Evolutionary conservation across 2,888 invertebrate species (phyloP), one percentile per base, ranked within the genome.

Genomic region (Lithophane semibrunnea): DNA sequence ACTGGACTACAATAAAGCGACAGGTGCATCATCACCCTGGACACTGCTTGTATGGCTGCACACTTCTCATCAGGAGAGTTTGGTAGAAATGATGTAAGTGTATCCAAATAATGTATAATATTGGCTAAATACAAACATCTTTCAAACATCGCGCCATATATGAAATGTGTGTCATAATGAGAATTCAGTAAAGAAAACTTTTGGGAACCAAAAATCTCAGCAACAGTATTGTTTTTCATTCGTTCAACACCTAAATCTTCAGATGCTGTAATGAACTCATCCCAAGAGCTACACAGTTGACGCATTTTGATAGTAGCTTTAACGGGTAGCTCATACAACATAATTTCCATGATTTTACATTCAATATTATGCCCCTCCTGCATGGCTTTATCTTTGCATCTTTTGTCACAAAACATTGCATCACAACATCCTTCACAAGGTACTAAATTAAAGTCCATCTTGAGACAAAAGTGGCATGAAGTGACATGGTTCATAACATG

Each of bases 191-290:
- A 61, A 47, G 82, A 83, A 73, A 82, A 83, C 52, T 83, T 82
- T 24, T 82, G 37, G 9, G 44, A 21, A 16, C 73, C 73, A 67
- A 83, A 82, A n/a, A 82, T 73, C 16, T 79, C 80, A 12, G 69
- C 49, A 13, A 73, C 21, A n/a, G 70, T 61, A 54, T 47, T 63
- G 12, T 79, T 66, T 79, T 66, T 58, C 66, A 79, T 70, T 47
- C 73, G 52, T 18, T 73, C 66, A 47, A 42, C 12, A 47, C 82
- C 82, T 63, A 82, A 67, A 42, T 67, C 61, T 42, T 83, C 13
- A 9, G 82, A 83, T 58, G 73, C 84, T n/a, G 58, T 21, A 24
- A 82, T 84, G n/a, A 82, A 79, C n/a, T 84, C 81, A n/a, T 83
- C 79, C 81, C 81, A 82, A 56, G 81, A 83, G 21, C 29, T n/a